Conservation (phyloP, 2,113 vertebrate species). For the Lutjanus erythropterus region DNA sequence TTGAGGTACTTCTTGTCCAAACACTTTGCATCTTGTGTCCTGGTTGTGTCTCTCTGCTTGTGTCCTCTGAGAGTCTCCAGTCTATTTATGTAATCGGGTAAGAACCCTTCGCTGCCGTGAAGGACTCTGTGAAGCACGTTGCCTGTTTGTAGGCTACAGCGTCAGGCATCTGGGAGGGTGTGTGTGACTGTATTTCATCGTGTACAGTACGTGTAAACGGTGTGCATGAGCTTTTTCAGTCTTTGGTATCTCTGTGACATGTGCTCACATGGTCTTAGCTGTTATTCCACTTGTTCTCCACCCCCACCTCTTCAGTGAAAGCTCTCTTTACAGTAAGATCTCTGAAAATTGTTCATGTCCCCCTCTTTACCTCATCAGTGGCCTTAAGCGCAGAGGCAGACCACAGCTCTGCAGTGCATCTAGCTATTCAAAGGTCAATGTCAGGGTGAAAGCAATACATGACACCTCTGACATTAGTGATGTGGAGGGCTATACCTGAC, state of each 20-base stretch:
- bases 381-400: not conserved
- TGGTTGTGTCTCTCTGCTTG: slow-evolving; percentile 45
- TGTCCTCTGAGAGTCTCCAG: slow-evolving; percentile 55
- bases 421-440: not conserved
- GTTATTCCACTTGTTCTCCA: not conserved
- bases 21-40: slow-evolving; percentile 23
- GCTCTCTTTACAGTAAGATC: not conserved
- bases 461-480: not conserved
- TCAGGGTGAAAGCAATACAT: not conserved
- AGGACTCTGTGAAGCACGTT: slow-evolving; percentile 23
- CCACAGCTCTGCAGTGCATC: not conserved
- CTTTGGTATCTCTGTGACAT: not conserved
- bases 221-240: not conserved
- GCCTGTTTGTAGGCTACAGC: slow-evolving; percentile 21
- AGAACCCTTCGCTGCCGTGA: slow-evolving; percentile 21
- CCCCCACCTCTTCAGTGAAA: not conserved
- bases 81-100: slow-evolving; percentile 46
- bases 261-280: not conserved
- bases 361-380: not conserved
- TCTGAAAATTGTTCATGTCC: not conserved
- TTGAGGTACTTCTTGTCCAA: slow-evolving; percentile 15
- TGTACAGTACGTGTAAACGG: not conserved
- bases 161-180: not conserved
- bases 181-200: not conserved
- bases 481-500: too few relatives aligned